Evolutionary conservation across 2,113 vertebrate genomes (phyloP).

Genomic region (Phycodurus eques): DNA sequence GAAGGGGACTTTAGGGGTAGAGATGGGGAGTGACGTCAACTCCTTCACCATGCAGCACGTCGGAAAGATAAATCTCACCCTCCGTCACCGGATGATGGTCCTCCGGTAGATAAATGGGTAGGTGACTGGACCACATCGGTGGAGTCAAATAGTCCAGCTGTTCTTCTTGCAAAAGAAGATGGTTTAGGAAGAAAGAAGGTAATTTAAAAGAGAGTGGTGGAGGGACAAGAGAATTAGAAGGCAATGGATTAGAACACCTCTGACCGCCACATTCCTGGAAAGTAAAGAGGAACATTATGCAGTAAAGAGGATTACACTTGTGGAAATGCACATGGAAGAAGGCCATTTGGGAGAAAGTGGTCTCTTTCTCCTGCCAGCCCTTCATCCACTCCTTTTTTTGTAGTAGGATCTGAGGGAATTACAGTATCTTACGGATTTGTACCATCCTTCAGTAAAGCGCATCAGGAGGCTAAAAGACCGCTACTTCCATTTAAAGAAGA

Average conservation of each 20-base stretch:
- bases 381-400: constrained; percentile 30
- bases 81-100: constrained; percentile 74
- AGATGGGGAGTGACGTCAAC: constrained; percentile 31
- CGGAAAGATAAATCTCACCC: constrained; percentile 78
- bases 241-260: constrained; percentile 62
- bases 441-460: constrained; percentile 32
- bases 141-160: constrained; percentile 71
- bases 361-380: constrained; percentile 18
- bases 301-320: constrained; percentile 69
- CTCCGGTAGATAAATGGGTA: constrained; percentile 72
- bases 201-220: constrained; percentile 28
- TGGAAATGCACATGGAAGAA: constrained; percentile 4
- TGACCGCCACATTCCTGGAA: constrained; percentile 64
- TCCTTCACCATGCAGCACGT: constrained; percentile 45
- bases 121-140: constrained; percentile 76
- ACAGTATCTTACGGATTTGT: constrained; percentile 32
- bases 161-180: constrained; percentile 71
- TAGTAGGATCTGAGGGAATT: constrained; percentile 25
- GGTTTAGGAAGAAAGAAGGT: constrained; percentile 6
- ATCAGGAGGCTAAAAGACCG: constrained; percentile 40
- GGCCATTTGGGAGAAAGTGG: constrained; percentile 27
- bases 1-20: constrained; percentile 9
- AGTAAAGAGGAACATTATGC: constrained; percentile 61
- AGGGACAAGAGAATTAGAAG: constrained; percentile 22
- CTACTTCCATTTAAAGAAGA: constrained; percentile 29